A percentile compares a stretch with the other conserved stretches of the same genome.
phyloP scores from a whole-genome alignment of 2,113 vertebrate genomes.

The Oceanodroma tethys region DNA sequence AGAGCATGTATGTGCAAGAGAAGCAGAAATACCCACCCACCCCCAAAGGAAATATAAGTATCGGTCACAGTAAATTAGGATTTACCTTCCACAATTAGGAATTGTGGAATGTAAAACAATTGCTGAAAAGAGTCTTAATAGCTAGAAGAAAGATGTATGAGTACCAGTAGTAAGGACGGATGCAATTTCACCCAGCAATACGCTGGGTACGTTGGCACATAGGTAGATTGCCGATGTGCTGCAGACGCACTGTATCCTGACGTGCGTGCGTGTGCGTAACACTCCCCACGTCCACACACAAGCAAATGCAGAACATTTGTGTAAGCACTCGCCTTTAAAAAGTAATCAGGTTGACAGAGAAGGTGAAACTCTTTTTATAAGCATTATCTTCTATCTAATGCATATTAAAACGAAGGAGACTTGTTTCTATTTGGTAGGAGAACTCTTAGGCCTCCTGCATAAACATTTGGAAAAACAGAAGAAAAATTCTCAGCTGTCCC shows the following conservation, averaged over 20 bases:
- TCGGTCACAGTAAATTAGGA: background rate
- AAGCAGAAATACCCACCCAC: background rate
- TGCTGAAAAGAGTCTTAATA: background rate
- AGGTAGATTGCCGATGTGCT: accelerated
- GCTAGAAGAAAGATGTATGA: background rate
- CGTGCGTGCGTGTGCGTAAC: background rate
- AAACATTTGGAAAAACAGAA: background rate
- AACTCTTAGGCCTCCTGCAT: background rate
- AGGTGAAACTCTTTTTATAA: background rate
- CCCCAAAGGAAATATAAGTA: background rate
- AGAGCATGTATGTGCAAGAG: background rate
- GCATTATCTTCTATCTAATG: background rate
- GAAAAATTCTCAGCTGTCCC: background rate
- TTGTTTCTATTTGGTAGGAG: background rate
- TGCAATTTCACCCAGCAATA: background rate
- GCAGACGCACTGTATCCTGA: background rate
- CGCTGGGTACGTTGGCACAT: background rate
- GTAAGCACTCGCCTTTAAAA: background rate
- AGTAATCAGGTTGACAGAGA: background rate
- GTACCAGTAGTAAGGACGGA: background rate
- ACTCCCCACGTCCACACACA: background rate
- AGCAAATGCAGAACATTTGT: background rate
- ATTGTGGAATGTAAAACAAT: background rate
- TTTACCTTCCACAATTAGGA: background rate
- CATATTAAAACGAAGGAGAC: accelerated